Base-by-base conservation (phyloP, 2,888 invertebrate species). In the Chrysolina haemoptera region DNA sequence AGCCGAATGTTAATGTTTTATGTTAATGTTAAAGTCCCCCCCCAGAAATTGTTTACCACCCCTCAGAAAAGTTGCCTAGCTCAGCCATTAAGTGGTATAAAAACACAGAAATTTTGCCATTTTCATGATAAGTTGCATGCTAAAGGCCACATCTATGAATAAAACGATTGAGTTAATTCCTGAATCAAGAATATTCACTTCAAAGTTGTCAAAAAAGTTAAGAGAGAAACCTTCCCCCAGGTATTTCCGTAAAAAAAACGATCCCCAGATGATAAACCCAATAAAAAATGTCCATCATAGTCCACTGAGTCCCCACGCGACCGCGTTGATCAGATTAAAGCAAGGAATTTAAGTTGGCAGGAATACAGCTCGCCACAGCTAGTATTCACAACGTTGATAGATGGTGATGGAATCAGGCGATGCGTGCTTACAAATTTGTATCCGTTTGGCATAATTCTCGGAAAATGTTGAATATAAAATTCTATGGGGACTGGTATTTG, bases 381-480 rank as follows among this genome's bases (percentile, higher is more conserved):
- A 59, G 80, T 77, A 78, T 80, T 73, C 77, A 66, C 74, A 70
- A 70, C 76, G 50, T 79, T 81, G 81, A 81, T 82, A 77, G 75
- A 79, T 81, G 76, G 78, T 76, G 78, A 81, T 80, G 77, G 76
- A 78, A 80, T 78, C 79, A 69, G 77, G 76, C 76, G 73, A 76
- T 80, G 80, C 81, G 77, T 79, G 79, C 76, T 74, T 79, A 79
- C 78, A 81, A 82, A 82, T 79, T 79, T 76, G 74, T 78, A 80
- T 82, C 80, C 81, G 75, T 77, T 80, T 74, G 76, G 75, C 76
- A 78, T 79, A 79, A 76, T 79, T 79, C 80, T 78, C 76, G 59
- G 55, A 64, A 75, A 73, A 68, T 22, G 59, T 48, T n/a, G 68
- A 67, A 41, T 12, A 74, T 63, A 55, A 41, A 66, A 69, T 65